A percentile compares a stretch with the other conserved stretches of the same genome.
phyloP scores from a whole-genome alignment of 1,140 invertebrate genomes.

The Leptestheria dahalacensis region DNA sequence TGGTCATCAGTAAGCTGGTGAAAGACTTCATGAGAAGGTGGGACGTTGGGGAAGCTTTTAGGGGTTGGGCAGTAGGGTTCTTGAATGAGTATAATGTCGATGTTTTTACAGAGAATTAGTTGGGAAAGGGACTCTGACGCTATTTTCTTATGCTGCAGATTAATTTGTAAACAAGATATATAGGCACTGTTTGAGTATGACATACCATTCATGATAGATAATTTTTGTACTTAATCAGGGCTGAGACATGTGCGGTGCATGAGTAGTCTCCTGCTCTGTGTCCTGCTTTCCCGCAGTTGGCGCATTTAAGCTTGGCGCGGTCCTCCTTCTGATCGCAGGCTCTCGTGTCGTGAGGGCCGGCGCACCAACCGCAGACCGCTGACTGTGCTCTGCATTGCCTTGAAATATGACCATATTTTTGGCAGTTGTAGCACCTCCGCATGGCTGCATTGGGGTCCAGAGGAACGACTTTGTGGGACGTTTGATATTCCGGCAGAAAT shows the following conservation, averaged over 20 bases:
- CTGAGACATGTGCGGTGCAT: neutral
- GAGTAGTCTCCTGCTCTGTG: neutral
- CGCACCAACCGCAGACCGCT: neutral
- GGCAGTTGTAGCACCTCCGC: slow-evolving; percentile 3
- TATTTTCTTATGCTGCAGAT: neutral
- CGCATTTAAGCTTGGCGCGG: neutral
- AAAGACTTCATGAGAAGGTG: neutral
- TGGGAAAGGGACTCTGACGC: neutral
- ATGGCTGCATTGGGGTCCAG: neutral
- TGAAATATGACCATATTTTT: slow-evolving; percentile 2
- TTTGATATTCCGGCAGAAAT: too few relatives aligned
- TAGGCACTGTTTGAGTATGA: neutral
- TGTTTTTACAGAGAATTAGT: neutral
- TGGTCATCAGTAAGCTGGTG: slow-evolving; percentile 2
- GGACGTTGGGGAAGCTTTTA: too few relatives aligned
- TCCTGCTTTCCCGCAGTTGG: neutral
- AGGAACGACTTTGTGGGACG: neutral
- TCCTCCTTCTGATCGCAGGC: neutral
- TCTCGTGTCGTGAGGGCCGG: neutral
- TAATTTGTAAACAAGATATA: neutral
- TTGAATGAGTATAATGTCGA: slow-evolving; percentile 3
- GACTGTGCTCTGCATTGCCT: neutral
- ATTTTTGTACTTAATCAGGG: neutral
- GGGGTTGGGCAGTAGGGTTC: neutral
- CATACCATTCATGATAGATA: neutral